A percentile compares a stretch with the other conserved stretches of the same genome.
phyloP scores from a whole-genome alignment of 2,113 vertebrate genomes.

The Silurus meridionalis region DNA sequence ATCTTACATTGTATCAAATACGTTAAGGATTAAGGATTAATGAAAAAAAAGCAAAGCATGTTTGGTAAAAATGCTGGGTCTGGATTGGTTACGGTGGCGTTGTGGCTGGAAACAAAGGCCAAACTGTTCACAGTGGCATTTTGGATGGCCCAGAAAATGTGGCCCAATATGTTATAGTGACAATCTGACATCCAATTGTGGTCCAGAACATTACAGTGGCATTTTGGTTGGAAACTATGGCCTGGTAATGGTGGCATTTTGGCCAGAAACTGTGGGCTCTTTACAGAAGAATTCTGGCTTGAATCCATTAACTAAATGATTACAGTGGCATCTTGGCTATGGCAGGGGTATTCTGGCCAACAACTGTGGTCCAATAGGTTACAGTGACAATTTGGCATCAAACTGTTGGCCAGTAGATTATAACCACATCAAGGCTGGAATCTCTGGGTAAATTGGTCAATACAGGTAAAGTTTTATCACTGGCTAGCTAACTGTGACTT shows the following conservation, averaged over 20 bases:
- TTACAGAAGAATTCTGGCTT: no score
- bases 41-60: background rate
- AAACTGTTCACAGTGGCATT: background rate
- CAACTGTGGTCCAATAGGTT: background rate
- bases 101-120: background rate
- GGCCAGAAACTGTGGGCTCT: background rate
- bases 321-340: background rate
- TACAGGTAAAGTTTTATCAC: background rate
- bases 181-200: background rate
- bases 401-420: background rate
- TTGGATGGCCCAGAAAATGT: background rate
- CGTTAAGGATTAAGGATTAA: background rate
- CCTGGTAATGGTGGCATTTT: background rate
- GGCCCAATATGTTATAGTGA: background rate
- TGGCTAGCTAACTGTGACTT: background rate
- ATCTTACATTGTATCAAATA: background rate
- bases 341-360: background rate
- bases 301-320: background rate
- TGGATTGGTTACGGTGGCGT: background rate
- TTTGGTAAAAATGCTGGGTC: background rate
- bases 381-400: background rate
- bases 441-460: background rate
- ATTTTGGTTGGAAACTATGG: background rate
- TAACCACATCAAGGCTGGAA: background rate
- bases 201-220: background rate